Evolutionary conservation across 2,797 vertebrate genomes (phyloP).

Genomic region (Emys orbicularis): DNA sequence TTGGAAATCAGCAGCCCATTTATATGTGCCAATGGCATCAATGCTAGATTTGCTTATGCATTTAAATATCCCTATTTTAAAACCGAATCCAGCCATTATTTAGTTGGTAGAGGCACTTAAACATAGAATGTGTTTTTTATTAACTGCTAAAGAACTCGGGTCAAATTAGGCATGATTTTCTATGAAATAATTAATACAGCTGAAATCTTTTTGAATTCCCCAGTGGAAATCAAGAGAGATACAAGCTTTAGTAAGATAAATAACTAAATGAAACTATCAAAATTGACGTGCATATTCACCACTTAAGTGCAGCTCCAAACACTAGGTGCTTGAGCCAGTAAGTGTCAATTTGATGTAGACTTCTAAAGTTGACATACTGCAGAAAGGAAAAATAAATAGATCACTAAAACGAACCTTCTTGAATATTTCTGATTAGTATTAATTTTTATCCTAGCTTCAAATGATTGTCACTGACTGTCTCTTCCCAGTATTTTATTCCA

Average conservation of each 20-base stretch:
- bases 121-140: constrained; percentile 30
- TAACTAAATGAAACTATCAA: background rate
- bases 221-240: background rate
- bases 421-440: background rate
- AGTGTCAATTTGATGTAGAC: background rate
- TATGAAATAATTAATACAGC: constrained; percentile 15
- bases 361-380: background rate
- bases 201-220: background rate
- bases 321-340: too few species aligned
- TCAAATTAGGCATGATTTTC: constrained; percentile 62
- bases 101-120: constrained; percentile 66
- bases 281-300: background rate
- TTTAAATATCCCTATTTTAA: constrained; percentile 76
- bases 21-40: constrained; percentile 41
- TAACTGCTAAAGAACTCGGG: constrained; percentile 53
- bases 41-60: constrained; percentile 65
- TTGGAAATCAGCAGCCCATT: constrained; percentile 57
- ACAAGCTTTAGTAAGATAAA: background rate
- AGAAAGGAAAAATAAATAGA: rapidly evolving
- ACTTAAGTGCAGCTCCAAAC: background rate
- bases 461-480: background rate
- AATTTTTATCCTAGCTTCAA: too few species aligned
- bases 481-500: background rate
- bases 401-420: background rate
- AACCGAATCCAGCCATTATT: constrained; percentile 54